These are phyloP conservation scores for Neogobius melanostomus DNA, from an alignment of 2,113 vertebrate genomes.

Conservation along the genomic window DNA sequence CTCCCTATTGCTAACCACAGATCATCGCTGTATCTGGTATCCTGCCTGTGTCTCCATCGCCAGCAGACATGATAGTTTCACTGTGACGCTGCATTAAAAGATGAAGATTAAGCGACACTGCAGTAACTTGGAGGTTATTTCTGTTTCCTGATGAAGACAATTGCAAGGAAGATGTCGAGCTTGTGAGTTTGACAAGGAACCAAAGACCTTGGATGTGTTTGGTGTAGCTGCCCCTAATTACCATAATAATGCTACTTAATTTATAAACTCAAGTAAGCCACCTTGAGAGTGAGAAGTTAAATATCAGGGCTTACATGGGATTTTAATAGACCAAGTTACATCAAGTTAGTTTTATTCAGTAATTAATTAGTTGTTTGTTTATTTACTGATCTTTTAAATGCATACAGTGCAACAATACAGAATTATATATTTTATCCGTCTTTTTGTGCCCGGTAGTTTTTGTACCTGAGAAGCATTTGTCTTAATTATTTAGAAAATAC, in stretches of 20 bases:
- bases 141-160: constrained; percentile 15
- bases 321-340: neutral
- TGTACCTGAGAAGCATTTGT: neutral
- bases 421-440: neutral
- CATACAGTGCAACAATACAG: neutral
- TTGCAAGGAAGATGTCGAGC: neutral
- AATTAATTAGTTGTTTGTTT: neutral
- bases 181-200: neutral
- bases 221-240: neutral
- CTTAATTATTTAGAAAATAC: neutral
- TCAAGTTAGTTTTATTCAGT: neutral
- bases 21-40: constrained; percentile 15
- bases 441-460: neutral
- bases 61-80: neutral
- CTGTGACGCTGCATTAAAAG: neutral
- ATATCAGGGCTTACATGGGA: no score
- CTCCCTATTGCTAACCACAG: constrained; percentile 22
- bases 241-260: neutral
- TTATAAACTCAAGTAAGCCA: neutral
- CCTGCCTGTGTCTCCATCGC: neutral
- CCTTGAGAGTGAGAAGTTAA: neutral
- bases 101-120: neutral
- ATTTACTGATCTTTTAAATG: neutral
- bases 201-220: neutral
- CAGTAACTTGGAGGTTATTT: neutral